Conservation (phyloP, 2,113 vertebrate genomes). For the Clinocottus analis region DNA sequence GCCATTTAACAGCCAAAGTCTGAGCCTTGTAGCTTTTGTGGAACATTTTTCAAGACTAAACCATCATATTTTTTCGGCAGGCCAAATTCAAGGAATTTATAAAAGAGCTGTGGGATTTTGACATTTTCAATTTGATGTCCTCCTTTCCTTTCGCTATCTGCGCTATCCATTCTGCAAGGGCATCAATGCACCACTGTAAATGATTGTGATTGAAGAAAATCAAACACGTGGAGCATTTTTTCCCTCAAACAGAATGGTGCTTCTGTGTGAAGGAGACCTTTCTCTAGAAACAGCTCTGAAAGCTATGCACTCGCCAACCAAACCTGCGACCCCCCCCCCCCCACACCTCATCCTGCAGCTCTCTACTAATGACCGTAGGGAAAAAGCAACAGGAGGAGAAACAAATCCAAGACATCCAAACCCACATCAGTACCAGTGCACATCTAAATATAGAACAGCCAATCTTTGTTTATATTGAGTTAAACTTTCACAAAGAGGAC, state of each 20-base stretch:
- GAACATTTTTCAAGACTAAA: background rate
- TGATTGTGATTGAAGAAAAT: background rate
- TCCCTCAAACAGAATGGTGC: background rate
- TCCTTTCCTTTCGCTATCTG: background rate
- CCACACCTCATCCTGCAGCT: no score
- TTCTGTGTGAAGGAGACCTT: background rate
- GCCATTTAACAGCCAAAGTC: background rate
- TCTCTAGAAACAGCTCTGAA: background rate
- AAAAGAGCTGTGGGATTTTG: background rate
- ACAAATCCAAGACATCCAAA: slow-evolving; percentile 17
- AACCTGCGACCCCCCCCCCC: background rate
- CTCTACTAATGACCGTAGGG: slow-evolving; percentile 7
- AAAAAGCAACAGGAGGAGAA: slow-evolving; percentile 10
- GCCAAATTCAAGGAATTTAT: background rate
- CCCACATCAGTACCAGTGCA: background rate
- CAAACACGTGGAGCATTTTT: background rate
- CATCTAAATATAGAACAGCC: slow-evolving; percentile 40
- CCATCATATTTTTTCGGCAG: background rate
- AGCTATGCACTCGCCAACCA: background rate
- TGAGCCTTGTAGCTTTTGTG: background rate
- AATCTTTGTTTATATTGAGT: slow-evolving; percentile 38
- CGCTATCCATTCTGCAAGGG: background rate
- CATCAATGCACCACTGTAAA: background rate
- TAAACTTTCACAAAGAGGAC: slow-evolving; percentile 37
- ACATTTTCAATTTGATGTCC: background rate